Conservation (phyloP, 92 coral and sea anemone genomes). For the Siderastrea radians region DNA sequence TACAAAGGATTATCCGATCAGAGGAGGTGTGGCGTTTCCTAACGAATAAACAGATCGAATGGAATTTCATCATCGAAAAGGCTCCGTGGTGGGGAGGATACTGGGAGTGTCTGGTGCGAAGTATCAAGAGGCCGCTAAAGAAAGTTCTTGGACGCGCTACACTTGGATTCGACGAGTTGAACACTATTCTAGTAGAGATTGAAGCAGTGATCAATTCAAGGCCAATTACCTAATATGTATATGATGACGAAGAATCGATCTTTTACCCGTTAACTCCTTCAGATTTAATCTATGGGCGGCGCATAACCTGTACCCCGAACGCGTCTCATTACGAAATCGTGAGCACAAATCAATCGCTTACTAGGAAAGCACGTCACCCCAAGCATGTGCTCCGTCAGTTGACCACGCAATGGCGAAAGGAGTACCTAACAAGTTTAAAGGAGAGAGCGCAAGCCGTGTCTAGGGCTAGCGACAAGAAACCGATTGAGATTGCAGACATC, state of each 20-base stretch:
- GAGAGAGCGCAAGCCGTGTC: slow-evolving; percentile 34
- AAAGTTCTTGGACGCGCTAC: slow-evolving; percentile 66
- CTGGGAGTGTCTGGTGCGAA: slow-evolving; percentile 75
- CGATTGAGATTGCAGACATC: slow-evolving; percentile 47
- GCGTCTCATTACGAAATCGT: slow-evolving; percentile 51
- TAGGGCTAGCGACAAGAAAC: slow-evolving; percentile 9
- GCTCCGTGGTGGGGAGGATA: slow-evolving; percentile 88
- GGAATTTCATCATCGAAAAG: slow-evolving; percentile 66
- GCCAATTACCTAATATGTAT: slow-evolving; percentile 65
- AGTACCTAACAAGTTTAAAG: slow-evolving; percentile 34
- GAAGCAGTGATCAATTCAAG: slow-evolving; percentile 58
- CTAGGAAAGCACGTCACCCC: slow-evolving; percentile 54
- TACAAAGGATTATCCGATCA: slow-evolving; percentile 60
- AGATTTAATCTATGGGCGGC: slow-evolving; percentile 56
- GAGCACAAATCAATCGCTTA: slow-evolving; percentile 61
- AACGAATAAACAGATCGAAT: slow-evolving; percentile 53
- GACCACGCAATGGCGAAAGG: slow-evolving; percentile 64
- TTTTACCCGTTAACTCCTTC: slow-evolving; percentile 63
- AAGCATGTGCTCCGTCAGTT: slow-evolving; percentile 53
- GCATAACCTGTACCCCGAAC: slow-evolving; percentile 39
- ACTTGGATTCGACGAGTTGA: slow-evolving; percentile 46
- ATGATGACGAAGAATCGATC: slow-evolving; percentile 55
- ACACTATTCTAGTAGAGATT: slow-evolving; percentile 60
- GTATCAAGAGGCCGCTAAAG: slow-evolving; percentile 60
- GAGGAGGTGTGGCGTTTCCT: slow-evolving; percentile 64